phyloP scores from a whole-genome alignment of 2,113 vertebrate genomes.

The Prolemur simus region DNA sequence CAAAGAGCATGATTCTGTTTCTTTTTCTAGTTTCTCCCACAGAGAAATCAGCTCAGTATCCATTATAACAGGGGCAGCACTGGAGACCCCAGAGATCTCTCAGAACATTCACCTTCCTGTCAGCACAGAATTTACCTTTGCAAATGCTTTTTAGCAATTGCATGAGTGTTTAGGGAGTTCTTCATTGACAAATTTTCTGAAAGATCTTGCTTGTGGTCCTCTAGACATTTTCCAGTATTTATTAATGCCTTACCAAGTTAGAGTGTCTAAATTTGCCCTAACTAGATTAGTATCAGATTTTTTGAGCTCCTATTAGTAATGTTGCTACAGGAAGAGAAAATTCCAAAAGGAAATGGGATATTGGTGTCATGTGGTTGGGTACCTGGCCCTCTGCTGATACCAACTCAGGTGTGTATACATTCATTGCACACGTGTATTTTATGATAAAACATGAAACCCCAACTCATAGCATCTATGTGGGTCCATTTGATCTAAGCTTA shows the following conservation, averaged over 20 bases:
- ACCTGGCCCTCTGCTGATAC: neutral
- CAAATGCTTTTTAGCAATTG: neutral
- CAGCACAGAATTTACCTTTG: neutral
- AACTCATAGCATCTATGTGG: neutral
- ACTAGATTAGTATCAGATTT: slow-evolving; percentile 71
- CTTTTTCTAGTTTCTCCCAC: neutral
- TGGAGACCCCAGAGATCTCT: neutral
- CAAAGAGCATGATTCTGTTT: neutral
- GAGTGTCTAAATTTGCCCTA: slow-evolving; percentile 68
- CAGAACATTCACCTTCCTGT: neutral
- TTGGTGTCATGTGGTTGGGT: neutral
- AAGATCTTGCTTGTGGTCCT: neutral
- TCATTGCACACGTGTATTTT: neutral
- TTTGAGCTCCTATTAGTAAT: slow-evolving; percentile 59
- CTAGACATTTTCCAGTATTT: slow-evolving; percentile 65
- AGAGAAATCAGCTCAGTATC: neutral
- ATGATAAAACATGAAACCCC: neutral
- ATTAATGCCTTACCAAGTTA: slow-evolving; percentile 69
- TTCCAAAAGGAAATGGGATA: neutral
- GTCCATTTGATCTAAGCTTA: neutral
- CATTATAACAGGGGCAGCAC: neutral
- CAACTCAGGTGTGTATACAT: neutral
- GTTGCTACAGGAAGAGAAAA: slow-evolving; percentile 8
- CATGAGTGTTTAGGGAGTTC: neutral
- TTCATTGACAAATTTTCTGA: slow-evolving; percentile 1